Evolutionary conservation across 2,797 vertebrate species (phyloP), one percentile per base, ranked within the genome.

Genomic region (Cyclura pinguis): DNA sequence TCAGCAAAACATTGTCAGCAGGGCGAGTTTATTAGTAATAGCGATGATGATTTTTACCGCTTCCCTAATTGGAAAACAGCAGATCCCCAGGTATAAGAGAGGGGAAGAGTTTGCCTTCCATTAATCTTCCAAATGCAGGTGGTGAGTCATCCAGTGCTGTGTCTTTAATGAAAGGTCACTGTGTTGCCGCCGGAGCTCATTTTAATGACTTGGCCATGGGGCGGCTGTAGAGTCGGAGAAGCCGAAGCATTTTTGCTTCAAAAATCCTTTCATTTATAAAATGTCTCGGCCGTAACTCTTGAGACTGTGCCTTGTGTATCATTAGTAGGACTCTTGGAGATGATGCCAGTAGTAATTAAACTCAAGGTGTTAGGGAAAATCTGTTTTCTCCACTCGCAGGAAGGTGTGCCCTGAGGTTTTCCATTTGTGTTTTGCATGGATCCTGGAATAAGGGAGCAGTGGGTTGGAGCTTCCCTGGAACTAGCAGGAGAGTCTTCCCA

Each of bases 21-120:
- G 88, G 47, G 9, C 29, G 22, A 78, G 74, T n/a, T 85, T 74
- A 81, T 80, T 74, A 88, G 69, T 32, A 76, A 76, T 69, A 67
- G 57, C 35, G 35, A 24, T 32, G 6, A 47, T 87, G 32, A 90
- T 76, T 67, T 78, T 57, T 76, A 55, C 67, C 47, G 13, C 35
- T 69, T 88, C 82, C 86, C 86, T 82, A 89, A 89, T 91, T 86
- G 89, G 83, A 86, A 73, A 81, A 42, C 9, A 18, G 55, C 24
- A 3, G 76, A 42, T 87, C 85, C 69, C 62, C 47, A 42, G 64
- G n/a, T 38, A 86, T 42, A 77, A 38, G 57, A 80, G 4, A 84
- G 22, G 38, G 87, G 76, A 74, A 52, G 67, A 29, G 20, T 13
- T 14, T 14, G 1, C 24, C 80, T 80, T 84, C 81, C 27, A 18